Evolutionary conservation across 2,113 vertebrate genomes (phyloP), one percentile per base, ranked within the genome.

Genomic region (Micronycteris hirsuta): DNA sequence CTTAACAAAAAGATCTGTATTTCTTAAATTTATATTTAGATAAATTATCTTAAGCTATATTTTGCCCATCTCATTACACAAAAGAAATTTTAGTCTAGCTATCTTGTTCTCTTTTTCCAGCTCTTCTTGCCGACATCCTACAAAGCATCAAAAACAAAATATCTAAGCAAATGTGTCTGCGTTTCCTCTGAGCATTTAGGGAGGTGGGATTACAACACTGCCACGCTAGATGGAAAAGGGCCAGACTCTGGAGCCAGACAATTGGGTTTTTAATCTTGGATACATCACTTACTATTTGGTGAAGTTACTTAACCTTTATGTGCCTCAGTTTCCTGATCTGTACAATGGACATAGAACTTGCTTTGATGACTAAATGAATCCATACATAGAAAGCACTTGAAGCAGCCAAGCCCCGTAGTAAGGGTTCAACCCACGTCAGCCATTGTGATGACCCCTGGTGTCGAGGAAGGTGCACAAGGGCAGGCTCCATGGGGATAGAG

Each of bases 1-100:
- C 74, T 91, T 81, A 85, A 65, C 24, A 91, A 58, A 86, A 73
- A 71, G 43, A 56, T 41, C 45, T 58, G 56, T 63, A 33, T 94
- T 80, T 15, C 67, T 83, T 41, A 58, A 67, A 54, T 9, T 52
- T 61, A 52, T 3, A 0, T 49, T 63, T n/a, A 85, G 78, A 67
- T n/a, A 17, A n/a, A 43, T 33, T 52, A 31, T 47, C 63, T 76
- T 68, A 17, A 28, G 20, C 67, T 94, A 7, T 73, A 54, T 63
- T 84, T 90, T 94, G 61, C 26, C 19, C 5, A 19, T 81, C 16
- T 83, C 45, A 45, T 78, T 67, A 16, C 28, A 28, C 14, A 28
- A 56, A 63, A 86, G 24, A 77, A 61, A 56, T 33, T 36, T 86
- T 77, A 71, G 74, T 76, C 33, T 73, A 47, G 5, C 22, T 41